These are phyloP conservation scores for Uropsilus gracilis DNA, from an alignment of 2,113 vertebrate species.

Conservation along the genomic window DNA sequence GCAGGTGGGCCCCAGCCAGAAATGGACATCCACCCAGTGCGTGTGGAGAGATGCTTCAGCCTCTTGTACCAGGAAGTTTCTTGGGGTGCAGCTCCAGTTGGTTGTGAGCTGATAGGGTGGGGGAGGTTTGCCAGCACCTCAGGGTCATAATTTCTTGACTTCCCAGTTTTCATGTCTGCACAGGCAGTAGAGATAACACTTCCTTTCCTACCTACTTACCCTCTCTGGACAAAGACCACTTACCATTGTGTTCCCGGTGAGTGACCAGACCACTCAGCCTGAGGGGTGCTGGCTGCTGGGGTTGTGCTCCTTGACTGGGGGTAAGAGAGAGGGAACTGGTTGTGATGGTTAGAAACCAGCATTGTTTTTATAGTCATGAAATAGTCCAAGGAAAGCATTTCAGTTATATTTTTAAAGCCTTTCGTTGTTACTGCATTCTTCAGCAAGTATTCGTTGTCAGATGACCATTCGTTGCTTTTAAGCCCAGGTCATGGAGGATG, in stretches of 20 bases:
- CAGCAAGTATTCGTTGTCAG: neutral
- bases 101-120: neutral
- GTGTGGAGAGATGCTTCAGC: neutral
- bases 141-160: rapidly evolving
- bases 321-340: neutral
- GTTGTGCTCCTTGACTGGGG: neutral
- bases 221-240: neutral
- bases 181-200: rapidly evolving
- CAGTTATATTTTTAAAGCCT: neutral
- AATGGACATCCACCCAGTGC: neutral
- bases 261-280: neutral
- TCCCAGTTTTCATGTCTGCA: neutral
- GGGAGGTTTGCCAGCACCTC: rapidly evolving
- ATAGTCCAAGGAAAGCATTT: neutral
- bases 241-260: neutral
- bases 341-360: neutral
- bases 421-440: neutral
- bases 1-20: neutral
- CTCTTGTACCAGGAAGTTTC: neutral
- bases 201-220: neutral
- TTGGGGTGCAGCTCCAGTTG: neutral
- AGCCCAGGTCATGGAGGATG: neutral
- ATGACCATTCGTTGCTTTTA: neutral
- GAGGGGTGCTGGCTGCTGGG: neutral
- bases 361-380: neutral